Evolutionary conservation across 2,797 vertebrate genomes (phyloP).

Genomic region (Borostomias antarcticus): DNA sequence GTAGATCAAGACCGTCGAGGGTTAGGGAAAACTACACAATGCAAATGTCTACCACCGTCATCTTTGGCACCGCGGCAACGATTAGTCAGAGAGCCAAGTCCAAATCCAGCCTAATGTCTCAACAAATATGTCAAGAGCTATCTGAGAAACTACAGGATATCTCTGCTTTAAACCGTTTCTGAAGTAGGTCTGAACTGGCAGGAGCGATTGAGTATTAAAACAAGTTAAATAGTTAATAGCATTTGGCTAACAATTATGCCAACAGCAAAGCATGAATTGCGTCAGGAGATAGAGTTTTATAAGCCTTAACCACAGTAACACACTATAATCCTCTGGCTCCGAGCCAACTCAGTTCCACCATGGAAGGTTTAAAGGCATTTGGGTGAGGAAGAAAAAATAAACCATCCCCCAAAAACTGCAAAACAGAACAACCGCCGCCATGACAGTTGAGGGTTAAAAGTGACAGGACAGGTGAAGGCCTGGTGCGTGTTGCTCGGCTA

Average conservation of each 20-base stretch:
- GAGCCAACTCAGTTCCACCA: conserved; percentile 22
- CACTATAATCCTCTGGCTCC: conserved; percentile 43
- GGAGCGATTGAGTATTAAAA: neutral
- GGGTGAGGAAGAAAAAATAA: conserved; percentile 27
- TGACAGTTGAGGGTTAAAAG: conserved; percentile 32
- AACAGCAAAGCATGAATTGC: conserved; percentile 51
- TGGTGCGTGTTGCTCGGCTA: conserved; percentile 60
- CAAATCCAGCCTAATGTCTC: too few species aligned
- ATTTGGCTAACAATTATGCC: conserved; percentile 52
- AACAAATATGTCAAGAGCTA: neutral
- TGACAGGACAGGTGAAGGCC: conserved; percentile 20
- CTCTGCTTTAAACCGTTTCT: neutral
- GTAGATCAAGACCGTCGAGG: neutral
- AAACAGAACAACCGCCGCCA: conserved; percentile 31
- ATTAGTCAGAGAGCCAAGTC: too few species aligned
- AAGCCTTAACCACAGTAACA: conserved; percentile 49
- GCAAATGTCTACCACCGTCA: neutral
- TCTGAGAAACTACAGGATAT: neutral
- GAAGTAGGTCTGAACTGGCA: neutral
- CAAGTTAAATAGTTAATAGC: conserved; percentile 54
- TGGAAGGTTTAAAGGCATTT: conserved; percentile 33
- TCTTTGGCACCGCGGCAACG: neutral
- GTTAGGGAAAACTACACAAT: neutral
- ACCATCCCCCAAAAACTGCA: conserved; percentile 21
- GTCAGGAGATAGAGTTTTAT: conserved; percentile 45